Percentiles rank a stretch among this genome's conserved stretches.
These are phyloP conservation scores for Ceratina australensis DNA, from an alignment of 1,140 invertebrate species.

Conservation along the genomic window DNA sequence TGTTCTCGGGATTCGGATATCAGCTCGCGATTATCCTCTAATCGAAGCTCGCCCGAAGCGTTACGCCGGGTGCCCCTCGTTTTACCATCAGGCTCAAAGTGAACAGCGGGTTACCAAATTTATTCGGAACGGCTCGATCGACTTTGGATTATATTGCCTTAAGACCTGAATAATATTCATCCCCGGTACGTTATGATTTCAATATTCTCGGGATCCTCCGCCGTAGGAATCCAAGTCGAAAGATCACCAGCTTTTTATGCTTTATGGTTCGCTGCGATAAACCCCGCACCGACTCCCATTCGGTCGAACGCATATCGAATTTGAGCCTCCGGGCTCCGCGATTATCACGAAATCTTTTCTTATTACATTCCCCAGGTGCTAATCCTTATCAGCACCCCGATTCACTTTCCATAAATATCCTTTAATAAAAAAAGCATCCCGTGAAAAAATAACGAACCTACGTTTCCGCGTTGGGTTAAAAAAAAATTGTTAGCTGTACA, in stretches of 20 bases:
- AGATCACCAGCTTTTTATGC: conserved; percentile 67
- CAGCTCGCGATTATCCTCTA: conserved; percentile 28
- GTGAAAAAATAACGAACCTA: too few relatives aligned
- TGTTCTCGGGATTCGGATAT: conserved; percentile 7
- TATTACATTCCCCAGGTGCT: not conserved
- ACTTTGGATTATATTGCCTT: conserved; percentile 77
- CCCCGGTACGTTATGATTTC: conserved; percentile 75
- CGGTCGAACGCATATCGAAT: conserved; percentile 53
- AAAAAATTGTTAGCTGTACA: too few relatives aligned
- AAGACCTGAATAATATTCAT: conserved; percentile 78
- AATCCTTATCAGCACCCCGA: not conserved
- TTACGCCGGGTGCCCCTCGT: not conserved
- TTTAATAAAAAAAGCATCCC: too few relatives aligned
- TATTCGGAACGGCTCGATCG: conserved; percentile 74
- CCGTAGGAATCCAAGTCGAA: conserved; percentile 62
- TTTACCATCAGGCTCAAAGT: conserved; percentile 1
- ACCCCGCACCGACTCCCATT: conserved; percentile 55
- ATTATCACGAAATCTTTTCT: conserved; percentile 36
- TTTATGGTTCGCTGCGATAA: conserved; percentile 64
- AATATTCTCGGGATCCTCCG: conserved; percentile 68
- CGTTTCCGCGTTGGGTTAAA: too few relatives aligned
- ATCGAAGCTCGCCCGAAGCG: conserved; percentile 18
- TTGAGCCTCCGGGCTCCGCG: conserved; percentile 7
- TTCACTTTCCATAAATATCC: not conserved
- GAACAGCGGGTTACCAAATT: conserved; percentile 66